Base-by-base conservation (phyloP, 2,888 invertebrate species). In the Melikaiella ostensackeni region DNA sequence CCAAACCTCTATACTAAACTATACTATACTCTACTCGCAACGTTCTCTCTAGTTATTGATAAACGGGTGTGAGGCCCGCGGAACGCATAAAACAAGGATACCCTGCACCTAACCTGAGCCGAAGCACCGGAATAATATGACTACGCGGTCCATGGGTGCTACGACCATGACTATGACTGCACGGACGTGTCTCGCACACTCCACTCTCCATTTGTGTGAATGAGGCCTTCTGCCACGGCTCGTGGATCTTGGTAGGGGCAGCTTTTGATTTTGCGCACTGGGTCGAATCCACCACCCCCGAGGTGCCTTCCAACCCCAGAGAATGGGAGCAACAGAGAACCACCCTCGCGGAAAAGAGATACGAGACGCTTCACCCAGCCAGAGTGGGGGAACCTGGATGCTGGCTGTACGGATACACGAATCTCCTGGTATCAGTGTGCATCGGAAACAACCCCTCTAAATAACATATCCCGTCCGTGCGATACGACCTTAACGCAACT, bases 371-470 rank as follows among this genome's bases (percentile, higher is more conserved):
- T 78, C 76, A 76, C 70, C 75, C 75, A 42, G 64, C 76, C 78
- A 73, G 79, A 79, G 84, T 83, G 85, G 85, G 84, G 86, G 84
- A 83, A 85, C 83, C 85, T 85, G 83, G 83, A 84, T 81, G 85
- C 85, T 83, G 83, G 85, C 81, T 84, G 75, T 81, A 80, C 78
- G 82, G 79, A 80, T 83, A 78, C 81, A 78, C 80, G 76, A 64
- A 75, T 79, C 82, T 81, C 83, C 80, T 75, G 81, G 81, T 83
- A 82, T 85, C 85, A 84, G 85, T 85, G 86, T 84, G 81, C 84
- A 82, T 84, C 82, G 81, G 84, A 85, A 86, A 84, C 82, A 83
- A 82, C 82, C 82, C 82, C 83, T 83, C 84, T 79, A 78, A 84
- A 84, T 84, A 83, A 81, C 84, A 83, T 79, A 83, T 80, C 80